A percentile compares a stretch with the other conserved stretches of the same genome.
Conservation (phyloP, 2,888 invertebrate genomes). For the Tiliacea citrago region DNA sequence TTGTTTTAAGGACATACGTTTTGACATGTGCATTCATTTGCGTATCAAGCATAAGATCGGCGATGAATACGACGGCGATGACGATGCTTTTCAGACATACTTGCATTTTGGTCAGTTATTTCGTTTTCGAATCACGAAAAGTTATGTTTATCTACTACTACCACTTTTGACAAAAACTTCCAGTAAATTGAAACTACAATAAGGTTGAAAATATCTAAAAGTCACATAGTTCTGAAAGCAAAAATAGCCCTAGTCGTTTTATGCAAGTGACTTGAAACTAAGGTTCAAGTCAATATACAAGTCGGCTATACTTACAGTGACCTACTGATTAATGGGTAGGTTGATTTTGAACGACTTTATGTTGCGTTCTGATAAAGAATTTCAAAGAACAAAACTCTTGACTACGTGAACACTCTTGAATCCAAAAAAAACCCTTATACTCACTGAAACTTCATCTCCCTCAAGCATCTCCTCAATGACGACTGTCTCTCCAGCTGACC, state of each 20-base stretch:
- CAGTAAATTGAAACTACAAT: neutral
- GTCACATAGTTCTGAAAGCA: neutral
- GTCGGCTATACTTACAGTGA: neutral
- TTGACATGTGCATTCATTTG: neutral
- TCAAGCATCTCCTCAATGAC: conserved; percentile 97
- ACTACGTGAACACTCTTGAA: neutral
- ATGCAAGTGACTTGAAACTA: neutral
- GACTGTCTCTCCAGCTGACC: conserved; percentile 95
- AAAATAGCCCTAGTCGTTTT: neutral
- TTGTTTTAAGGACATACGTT: neutral
- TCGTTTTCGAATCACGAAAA: neutral
- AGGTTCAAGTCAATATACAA: no score
- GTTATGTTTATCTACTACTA: no score
- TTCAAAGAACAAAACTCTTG: neutral
- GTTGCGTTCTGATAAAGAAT: neutral
- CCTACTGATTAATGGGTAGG: neutral
- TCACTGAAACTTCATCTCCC: conserved; percentile 98
- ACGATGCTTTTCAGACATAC: no score
- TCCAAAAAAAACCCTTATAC: conserved; percentile 65
- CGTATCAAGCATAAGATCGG: neutral
- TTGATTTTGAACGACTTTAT: neutral
- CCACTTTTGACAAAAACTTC: neutral
- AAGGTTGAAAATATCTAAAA: neutral
- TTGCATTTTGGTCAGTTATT: no score
- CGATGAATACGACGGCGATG: neutral